Evolutionary conservation across 1,140 invertebrate species (phyloP).

Genomic region (Penaeus chinensis): DNA sequence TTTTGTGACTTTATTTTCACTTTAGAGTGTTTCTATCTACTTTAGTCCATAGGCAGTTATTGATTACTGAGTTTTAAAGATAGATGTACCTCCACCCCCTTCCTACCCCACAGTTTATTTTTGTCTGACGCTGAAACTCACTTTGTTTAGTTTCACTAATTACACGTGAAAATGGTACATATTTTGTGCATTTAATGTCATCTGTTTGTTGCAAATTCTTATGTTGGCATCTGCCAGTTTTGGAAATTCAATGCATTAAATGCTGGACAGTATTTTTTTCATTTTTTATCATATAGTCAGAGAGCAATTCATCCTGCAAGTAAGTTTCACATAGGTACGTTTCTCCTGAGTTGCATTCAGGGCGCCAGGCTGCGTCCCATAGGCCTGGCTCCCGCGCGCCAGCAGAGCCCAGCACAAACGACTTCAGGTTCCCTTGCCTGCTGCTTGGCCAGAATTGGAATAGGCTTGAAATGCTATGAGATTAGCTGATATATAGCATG

Average conservation of each 20-base stretch:
- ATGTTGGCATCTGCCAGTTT: not conserved
- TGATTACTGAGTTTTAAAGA: too few species aligned
- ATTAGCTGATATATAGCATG: conserved; percentile 28
- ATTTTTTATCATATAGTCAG: conserved; percentile 9
- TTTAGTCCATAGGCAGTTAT: conserved; percentile 35
- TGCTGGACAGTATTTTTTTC: conserved; percentile 12
- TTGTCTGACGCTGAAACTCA: too few species aligned
- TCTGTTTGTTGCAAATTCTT: conserved; percentile 22
- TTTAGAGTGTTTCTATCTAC: conserved; percentile 46
- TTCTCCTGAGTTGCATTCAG: conserved; percentile 36
- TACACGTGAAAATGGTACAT: not conserved
- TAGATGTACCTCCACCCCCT: too few species aligned
- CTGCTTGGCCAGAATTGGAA: conserved; percentile 32
- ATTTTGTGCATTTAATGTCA: conserved; percentile 32
- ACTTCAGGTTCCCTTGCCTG: conserved; percentile 31
- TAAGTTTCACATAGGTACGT: conserved; percentile 28
- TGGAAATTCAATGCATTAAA: conserved; percentile 7
- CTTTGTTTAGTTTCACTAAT: too few species aligned
- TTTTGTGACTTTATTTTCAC: conserved; percentile 35
- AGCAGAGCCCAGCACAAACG: conserved; percentile 20
- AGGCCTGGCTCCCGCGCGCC: not conserved
- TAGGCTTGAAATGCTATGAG: conserved; percentile 30
- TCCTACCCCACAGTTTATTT: too few species aligned
- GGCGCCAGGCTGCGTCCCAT: not conserved
- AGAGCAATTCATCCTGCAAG: conserved; percentile 24